Evolutionary conservation across 2,888 invertebrate species (phyloP), one percentile per base, ranked within the genome.

Genomic region (Noctua comes): DNA sequence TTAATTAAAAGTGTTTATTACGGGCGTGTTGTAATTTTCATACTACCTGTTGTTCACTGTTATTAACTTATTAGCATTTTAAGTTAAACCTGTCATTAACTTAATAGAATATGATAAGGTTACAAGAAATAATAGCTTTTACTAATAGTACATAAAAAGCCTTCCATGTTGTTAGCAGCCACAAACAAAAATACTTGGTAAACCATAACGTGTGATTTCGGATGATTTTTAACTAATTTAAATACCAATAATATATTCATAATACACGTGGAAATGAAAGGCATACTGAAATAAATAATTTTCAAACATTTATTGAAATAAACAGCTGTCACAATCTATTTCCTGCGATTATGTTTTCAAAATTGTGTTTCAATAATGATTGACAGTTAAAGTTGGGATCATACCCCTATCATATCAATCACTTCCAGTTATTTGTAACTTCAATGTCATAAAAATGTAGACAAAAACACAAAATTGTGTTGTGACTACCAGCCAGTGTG

Each of bases 381-480:
- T 31, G 80, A 76, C 62, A 80, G 62, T 31, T 27, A 68, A 64
- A 76, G 68, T 68, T 24, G 54, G 66, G 66, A 57, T 62, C 80
- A 62, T 8, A 76, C 54, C 70, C 80, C 48, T 51, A 43, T 77
- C 54, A 77, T 51, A 43, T 77, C 54, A 77, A 80, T 77, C 68
- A 72, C 31, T 77, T 72, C 46, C n/a, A 57, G 48, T 64, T 36
- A 43, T 40, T 65, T 31, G 51, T 27, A 65, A 46, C 10, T 40
- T 27, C 13, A 40, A 18, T 24, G 27, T 13, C 3, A 57, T 57
- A 57, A 1, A 57, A 57, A n/a, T 13, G 5, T 57, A 36, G 13
- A 57, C n/a, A n/a, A 21, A 36, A 2, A 57, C 57, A n/a, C 7
- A 7, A 59, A 59, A 59, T 27, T 59, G 59, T 27, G 27, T n/a